A percentile compares a stretch with the other conserved stretches of the same genome.
These are phyloP conservation scores for Anoplopoma fimbria DNA, from an alignment of 2,113 vertebrate genomes.

Conservation along the genomic window DNA sequence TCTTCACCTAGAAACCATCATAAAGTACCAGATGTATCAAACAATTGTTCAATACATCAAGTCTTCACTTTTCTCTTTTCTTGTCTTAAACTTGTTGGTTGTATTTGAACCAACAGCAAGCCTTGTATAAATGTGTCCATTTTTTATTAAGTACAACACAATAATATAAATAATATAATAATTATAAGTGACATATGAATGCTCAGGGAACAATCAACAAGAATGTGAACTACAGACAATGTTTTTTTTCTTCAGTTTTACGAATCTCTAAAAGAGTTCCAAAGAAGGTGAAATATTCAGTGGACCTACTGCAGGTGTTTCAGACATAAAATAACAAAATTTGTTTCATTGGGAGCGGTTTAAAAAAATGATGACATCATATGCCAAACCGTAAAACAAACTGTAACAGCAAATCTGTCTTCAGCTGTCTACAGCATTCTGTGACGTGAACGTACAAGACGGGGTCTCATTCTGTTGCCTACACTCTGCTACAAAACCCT, in stretches of 20 bases:
- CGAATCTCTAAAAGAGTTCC: background rate
- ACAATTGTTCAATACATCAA: too few relatives aligned
- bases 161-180: background rate
- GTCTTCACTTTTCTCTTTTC: background rate
- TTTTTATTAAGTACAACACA: too few relatives aligned
- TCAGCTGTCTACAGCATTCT: background rate
- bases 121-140: background rate
- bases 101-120: background rate
- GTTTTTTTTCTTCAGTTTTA: background rate
- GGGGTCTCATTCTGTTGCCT: background rate
- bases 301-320: background rate
- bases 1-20: too few relatives aligned
- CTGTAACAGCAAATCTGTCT: background rate
- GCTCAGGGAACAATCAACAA: background rate
- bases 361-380: background rate
- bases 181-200: background rate
- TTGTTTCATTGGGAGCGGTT: background rate
- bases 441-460: background rate
- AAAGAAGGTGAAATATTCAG: background rate
- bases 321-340: background rate
- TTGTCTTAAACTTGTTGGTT: background rate
- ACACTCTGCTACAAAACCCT: background rate
- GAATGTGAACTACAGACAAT: background rate
- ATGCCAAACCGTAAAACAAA: background rate
- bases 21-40: too few relatives aligned